These are phyloP conservation scores for mouse (Mus musculus) DNA, from an alignment of 2,113 vertebrate genomes.

Conservation along the genomic window GRCm39 chr11:90780001-90780500, in stretches of 20 bases:
- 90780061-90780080: neutral
- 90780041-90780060: neutral
- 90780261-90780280: neutral
- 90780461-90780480: neutral
- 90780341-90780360: neutral
- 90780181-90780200: neutral
- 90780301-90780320: neutral
- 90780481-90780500: neutral
- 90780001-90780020: neutral
- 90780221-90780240: neutral
- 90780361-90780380: neutral
- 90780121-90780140: neutral
- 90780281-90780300: neutral
- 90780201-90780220: neutral
- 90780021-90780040: too few species aligned
- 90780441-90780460: neutral
- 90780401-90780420: neutral
- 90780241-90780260: neutral
- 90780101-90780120: too few species aligned
- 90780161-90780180: neutral
- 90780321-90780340: neutral
- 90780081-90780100: neutral
- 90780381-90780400: neutral
- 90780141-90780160: neutral
- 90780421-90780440: neutral